A percentile compares a stretch with the other conserved stretches of the same genome.
phyloP scores from a whole-genome alignment of 2,797 vertebrate species.

The Amblyraja radiata region DNA sequence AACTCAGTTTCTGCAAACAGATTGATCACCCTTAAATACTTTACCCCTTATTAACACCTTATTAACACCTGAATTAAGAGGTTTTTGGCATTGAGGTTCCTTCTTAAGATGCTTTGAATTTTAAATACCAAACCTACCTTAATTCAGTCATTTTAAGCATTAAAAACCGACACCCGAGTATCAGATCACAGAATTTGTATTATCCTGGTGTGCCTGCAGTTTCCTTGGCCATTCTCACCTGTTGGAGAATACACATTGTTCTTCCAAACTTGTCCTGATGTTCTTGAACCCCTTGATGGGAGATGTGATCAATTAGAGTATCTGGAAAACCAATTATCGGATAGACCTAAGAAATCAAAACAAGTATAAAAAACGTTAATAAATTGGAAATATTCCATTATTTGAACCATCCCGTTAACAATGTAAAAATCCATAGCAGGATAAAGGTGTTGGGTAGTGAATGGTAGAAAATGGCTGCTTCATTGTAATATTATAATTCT shows the following conservation, averaged over 20 bases:
- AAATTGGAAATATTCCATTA: not conserved
- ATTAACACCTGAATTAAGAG: no score
- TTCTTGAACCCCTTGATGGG: slow-evolving; percentile 14
- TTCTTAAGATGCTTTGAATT: no score
- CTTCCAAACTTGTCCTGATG: slow-evolving; percentile 18
- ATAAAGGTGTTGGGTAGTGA: not conserved
- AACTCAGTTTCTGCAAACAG: no score
- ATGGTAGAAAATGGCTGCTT: not conserved
- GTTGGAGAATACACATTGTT: not conserved
- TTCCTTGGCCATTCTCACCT: not conserved
- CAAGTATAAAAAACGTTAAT: not conserved
- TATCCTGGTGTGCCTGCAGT: no score
- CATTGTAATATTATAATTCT: no score
- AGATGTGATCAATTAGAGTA: slow-evolving; percentile 19
- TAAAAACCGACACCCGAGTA: no score
- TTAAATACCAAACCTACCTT: no score
- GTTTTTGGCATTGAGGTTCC: no score
- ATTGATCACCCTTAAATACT: no score
- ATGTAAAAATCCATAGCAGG: not conserved
- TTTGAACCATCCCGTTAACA: not conserved
- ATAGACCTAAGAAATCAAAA: slow-evolving; percentile 4
- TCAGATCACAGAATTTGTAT: not conserved
- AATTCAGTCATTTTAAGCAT: no score
- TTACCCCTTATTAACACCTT: no score
- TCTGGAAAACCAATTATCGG: slow-evolving; percentile 21